Percentiles rank a stretch among this genome's conserved stretches.
Evolutionary conservation across 2,888 invertebrate species (phyloP).

Genomic region (Eupithecia tripunctaria): DNA sequence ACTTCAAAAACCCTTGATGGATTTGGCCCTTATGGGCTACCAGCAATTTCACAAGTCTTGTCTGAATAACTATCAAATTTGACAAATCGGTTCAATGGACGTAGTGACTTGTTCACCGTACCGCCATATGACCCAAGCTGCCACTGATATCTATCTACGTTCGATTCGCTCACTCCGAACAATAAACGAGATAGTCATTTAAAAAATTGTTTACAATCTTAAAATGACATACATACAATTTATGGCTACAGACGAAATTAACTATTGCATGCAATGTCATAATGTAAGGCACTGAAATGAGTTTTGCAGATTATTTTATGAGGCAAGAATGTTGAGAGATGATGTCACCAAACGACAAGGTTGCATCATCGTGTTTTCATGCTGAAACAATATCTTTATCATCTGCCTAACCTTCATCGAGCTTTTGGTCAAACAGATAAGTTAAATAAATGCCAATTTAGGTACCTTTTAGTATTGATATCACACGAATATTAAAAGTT

Average conservation of each 20-base stretch:
- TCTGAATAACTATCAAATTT: too few relatives aligned
- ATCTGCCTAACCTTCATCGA: slow-evolving; percentile 10
- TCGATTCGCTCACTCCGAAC: too few relatives aligned
- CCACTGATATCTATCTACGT: too few relatives aligned
- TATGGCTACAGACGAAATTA: slow-evolving; percentile 3
- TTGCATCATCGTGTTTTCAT: slow-evolving; percentile 58
- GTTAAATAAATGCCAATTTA: not conserved
- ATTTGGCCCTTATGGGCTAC: too few relatives aligned
- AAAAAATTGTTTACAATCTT: not conserved
- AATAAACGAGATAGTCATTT: too few relatives aligned
- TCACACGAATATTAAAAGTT: not conserved
- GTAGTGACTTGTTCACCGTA: too few relatives aligned
- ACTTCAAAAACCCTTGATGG: too few relatives aligned
- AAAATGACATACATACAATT: not conserved
- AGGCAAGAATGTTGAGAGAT: slow-evolving; percentile 43
- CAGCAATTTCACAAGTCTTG: too few relatives aligned
- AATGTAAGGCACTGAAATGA: slow-evolving; percentile 49
- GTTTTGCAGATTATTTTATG: slow-evolving; percentile 60
- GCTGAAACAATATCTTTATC: slow-evolving; percentile 17
- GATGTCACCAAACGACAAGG: slow-evolving; percentile 60
- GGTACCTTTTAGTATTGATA: not conserved
- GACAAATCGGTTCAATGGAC: too few relatives aligned
- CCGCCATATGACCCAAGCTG: too few relatives aligned
- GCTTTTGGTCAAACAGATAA: slow-evolving; percentile 5
- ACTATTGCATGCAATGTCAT: slow-evolving; percentile 44